Base-by-base conservation (phyloP, 2,113 vertebrate genomes). In the Tamias sibiricus region DNA sequence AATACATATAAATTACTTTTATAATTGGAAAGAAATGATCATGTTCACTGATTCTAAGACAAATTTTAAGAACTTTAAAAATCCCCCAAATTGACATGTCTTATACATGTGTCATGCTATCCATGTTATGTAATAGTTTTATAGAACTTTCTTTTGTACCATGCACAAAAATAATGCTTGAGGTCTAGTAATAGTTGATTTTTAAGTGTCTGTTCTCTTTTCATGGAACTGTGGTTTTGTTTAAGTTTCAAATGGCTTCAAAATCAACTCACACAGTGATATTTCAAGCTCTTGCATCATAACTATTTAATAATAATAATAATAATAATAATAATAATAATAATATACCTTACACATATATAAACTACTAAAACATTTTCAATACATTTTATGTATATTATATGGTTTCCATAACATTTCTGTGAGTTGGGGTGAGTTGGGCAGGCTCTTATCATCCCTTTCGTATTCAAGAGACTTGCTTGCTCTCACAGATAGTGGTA, bases 161-260 rank as follows among this genome's bases (percentile, higher is more conserved):
- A 57, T 79, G 2, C 57, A 35, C 77, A 64, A 95, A 79, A 72
- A 62, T 28, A 35, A 47, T 59, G 9, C 80, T 72, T 94, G n/a
- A 74, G 4, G 19, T 24, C 14, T 69, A 79, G 42, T 28, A 57
- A 12, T 35, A 68, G 8, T 68, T 83, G 42, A 40, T 2, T 68
- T 79, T 94, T 87, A 9, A 87, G 37, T 66, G 42, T 90, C 75
- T 95, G 4, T 66, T 92, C 95, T 89, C 28, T 89, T 87, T 80
- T 80, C 47, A 9, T 49, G 40, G 19, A 32, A 54, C 1, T n/a
- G 6, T 54, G 12, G 3, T 81, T 91, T 94, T 83, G 2, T 52
- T 92, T 94, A 35, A 30, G 26, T 66, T 86, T 91, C n/a, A 91
- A 96, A 91, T 88, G 3, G 24, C 35, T 97, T 75, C 71, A 88